These are phyloP conservation scores for Grus americana DNA, from an alignment of 2,113 vertebrate genomes.

Conservation along the genomic window DNA sequence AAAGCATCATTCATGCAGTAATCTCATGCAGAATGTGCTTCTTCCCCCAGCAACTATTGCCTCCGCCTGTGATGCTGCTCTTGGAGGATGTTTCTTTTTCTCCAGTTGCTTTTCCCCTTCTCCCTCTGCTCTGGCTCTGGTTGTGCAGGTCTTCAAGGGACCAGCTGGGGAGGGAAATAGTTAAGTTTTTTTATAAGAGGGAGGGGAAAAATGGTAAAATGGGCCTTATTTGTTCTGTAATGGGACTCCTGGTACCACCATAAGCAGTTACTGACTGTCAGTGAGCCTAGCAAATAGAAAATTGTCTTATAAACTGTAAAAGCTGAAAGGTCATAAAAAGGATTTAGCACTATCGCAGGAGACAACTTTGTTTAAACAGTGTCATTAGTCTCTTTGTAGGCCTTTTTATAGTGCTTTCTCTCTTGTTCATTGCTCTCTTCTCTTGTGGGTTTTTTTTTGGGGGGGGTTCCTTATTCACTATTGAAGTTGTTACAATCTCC, in stretches of 20 bases:
- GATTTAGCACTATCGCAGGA: background rate
- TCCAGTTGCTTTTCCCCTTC: background rate
- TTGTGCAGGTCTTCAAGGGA: background rate
- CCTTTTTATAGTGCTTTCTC: background rate
- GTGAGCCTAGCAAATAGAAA: background rate
- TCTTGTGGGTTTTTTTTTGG: too few relatives aligned
- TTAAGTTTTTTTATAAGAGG: background rate
- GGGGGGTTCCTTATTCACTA: background rate
- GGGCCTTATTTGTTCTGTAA: background rate
- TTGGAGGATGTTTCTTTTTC: background rate
- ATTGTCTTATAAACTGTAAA: conserved; percentile 13
- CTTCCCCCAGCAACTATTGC: background rate
- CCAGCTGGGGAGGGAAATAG: background rate
- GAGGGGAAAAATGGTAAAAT: background rate
- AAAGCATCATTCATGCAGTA: background rate
- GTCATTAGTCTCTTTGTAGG: background rate
- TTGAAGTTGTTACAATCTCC: background rate
- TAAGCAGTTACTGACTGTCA: background rate
- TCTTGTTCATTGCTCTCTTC: background rate
- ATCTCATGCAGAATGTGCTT: background rate
- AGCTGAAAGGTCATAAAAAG: conserved; percentile 11
- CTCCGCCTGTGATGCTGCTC: background rate
- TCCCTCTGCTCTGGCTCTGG: background rate
- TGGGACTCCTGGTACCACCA: background rate
- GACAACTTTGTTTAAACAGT: conserved; percentile 3